Evolutionary conservation across 30 jellyfish, hydroid and myxozoan species (phyloP).

Genomic region (Rhopilema esculentum): DNA sequence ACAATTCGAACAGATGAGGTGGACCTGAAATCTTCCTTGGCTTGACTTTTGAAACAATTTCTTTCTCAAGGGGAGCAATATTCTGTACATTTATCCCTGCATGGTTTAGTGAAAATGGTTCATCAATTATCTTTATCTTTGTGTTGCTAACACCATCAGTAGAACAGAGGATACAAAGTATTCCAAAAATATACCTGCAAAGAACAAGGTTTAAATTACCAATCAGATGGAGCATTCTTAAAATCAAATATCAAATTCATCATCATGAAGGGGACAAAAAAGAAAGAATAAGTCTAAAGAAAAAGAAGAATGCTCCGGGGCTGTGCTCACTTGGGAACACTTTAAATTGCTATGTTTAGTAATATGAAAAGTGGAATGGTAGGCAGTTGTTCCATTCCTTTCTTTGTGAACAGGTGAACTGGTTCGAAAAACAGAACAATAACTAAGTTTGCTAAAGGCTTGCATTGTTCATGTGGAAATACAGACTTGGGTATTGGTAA

Average conservation of each 20-base stretch:
- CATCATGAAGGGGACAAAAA: background rate
- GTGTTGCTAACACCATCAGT: background rate
- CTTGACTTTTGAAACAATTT: conserved; percentile 29
- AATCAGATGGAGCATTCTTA: too few species aligned
- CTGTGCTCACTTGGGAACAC: too few species aligned
- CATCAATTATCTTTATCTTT: conserved; percentile 59
- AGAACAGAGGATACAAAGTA: background rate
- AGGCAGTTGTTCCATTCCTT: too few species aligned
- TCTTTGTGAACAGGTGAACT: too few species aligned
- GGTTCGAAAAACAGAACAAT: too few species aligned
- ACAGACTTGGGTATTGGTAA: too few species aligned
- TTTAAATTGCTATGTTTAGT: too few species aligned
- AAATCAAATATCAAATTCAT: background rate
- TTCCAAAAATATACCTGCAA: background rate
- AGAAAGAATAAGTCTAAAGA: too few species aligned
- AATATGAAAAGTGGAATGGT: too few species aligned
- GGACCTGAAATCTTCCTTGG: conserved; percentile 68
- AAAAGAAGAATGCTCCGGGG: too few species aligned
- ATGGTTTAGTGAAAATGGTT: conserved; percentile 64
- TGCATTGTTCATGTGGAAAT: too few species aligned
- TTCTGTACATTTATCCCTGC: conserved; percentile 32
- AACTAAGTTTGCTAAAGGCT: too few species aligned
- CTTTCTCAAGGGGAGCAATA: conserved; percentile 36
- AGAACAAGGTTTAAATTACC: background rate
- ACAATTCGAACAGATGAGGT: conserved; percentile 55